phyloP scores from a whole-genome alignment of 2,797 vertebrate genomes.

The Alosa sapidissima region DNA sequence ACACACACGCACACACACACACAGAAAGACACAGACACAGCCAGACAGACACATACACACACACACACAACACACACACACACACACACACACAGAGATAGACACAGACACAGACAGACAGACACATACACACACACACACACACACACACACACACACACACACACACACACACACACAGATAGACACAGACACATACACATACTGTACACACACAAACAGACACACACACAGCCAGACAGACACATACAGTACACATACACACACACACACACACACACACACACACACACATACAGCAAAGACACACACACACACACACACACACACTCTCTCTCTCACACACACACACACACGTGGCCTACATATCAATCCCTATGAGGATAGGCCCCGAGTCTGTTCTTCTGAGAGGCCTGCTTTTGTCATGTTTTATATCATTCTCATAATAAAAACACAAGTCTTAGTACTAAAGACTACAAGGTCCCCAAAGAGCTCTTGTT shows the following conservation, averaged over 20 bases:
- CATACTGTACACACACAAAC: neutral
- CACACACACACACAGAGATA: neutral
- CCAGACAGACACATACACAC: no score
- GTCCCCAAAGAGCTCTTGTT: conserved; percentile 70
- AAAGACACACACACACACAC: neutral
- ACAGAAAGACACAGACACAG: no score
- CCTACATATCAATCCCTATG: conserved; percentile 78
- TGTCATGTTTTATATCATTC: conserved; percentile 82
- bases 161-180: neutral
- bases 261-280: neutral
- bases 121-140: neutral
- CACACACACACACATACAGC: no score
- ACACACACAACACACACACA: no score
- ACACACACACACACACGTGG: conserved; percentile 50
- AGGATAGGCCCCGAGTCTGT: conserved; percentile 75
- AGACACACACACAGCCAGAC: neutral
- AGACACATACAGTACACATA: neutral
- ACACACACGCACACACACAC: neutral
- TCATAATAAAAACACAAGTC: conserved; percentile 73
- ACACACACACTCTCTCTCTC: neutral
- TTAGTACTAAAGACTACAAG: conserved; percentile 72
- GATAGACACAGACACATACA: neutral
- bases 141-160: neutral
- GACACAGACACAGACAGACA: neutral
- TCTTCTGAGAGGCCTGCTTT: conserved; percentile 75